Conservation (phyloP, 2,888 invertebrate species). For the Limnephilus rhombicus region DNA sequence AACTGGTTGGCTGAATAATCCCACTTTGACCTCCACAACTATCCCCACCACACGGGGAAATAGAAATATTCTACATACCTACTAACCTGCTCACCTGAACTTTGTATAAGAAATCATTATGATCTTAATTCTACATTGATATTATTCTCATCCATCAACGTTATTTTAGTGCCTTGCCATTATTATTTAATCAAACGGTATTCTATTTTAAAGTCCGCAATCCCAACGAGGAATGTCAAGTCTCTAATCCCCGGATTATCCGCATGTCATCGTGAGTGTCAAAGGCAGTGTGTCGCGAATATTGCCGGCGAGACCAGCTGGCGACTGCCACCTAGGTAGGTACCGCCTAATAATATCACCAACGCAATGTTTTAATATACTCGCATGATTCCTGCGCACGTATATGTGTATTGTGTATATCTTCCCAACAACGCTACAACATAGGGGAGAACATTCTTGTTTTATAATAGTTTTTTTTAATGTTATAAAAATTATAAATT, state of each 20-base stretch:
- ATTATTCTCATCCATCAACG: background rate
- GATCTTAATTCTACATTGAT: background rate
- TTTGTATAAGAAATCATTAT: background rate
- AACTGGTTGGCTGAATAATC: too few species aligned
- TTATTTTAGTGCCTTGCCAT: background rate
- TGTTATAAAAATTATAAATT: too few species aligned
- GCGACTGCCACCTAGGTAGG: background rate
- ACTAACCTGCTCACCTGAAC: background rate
- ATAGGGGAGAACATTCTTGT: background rate
- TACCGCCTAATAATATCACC: background rate
- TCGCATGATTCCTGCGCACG: background rate
- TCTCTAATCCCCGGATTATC: background rate
- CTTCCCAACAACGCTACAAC: background rate
- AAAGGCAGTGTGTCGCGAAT: conserved; percentile 1
- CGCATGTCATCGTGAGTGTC: background rate
- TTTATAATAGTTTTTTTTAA: background rate
- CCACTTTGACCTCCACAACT: too few species aligned
- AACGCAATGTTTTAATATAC: background rate
- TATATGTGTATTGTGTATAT: background rate
- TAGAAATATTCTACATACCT: too few species aligned
- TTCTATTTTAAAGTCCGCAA: background rate
- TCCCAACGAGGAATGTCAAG: background rate
- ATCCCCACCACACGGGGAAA: too few species aligned
- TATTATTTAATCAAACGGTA: background rate
- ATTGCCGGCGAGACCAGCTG: background rate